Conservation (phyloP, 2,113 vertebrate species). For the Lota lota region DNA sequence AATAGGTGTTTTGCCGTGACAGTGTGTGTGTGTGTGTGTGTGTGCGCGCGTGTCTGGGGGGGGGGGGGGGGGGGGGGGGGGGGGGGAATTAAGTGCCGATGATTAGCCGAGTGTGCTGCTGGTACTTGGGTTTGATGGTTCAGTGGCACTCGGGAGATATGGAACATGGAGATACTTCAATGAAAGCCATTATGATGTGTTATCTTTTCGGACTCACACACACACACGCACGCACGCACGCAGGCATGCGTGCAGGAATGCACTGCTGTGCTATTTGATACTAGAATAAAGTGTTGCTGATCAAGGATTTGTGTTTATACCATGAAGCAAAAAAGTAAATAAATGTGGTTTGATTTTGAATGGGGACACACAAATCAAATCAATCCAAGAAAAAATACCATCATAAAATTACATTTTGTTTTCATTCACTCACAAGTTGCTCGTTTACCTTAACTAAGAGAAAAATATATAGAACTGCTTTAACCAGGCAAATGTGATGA, state of each 20-base stretch:
- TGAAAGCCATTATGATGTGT: slow-evolving; percentile 66
- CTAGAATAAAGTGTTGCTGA: slow-evolving; percentile 11
- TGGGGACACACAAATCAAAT: background rate
- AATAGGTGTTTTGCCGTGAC: too few species aligned
- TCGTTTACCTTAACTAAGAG: too few species aligned
- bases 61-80: slow-evolving; percentile 58
- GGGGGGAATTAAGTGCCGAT: slow-evolving; percentile 65
- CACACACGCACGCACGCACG: slow-evolving; percentile 1
- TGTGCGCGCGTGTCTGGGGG: slow-evolving; percentile 31
- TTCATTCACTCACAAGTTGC: too few species aligned
- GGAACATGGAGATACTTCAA: slow-evolving; percentile 66
- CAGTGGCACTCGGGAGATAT: slow-evolving; percentile 53
- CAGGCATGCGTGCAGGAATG: slow-evolving; percentile 30
- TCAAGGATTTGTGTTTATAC: background rate
- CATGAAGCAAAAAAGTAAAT: background rate
- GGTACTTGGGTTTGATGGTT: slow-evolving; percentile 73
- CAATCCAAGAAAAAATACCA: background rate
- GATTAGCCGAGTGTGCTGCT: slow-evolving; percentile 66
- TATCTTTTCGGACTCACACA: slow-evolving; percentile 38
- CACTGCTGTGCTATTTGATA: slow-evolving; percentile 9
- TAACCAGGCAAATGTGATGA: background rate
- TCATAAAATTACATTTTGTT: too few species aligned
- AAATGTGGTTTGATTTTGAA: background rate
- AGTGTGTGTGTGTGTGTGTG: slow-evolving; percentile 10
- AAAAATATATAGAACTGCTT: background rate